Evolutionary conservation across 2,113 vertebrate species (phyloP).

Genomic region (Pagrus major): DNA sequence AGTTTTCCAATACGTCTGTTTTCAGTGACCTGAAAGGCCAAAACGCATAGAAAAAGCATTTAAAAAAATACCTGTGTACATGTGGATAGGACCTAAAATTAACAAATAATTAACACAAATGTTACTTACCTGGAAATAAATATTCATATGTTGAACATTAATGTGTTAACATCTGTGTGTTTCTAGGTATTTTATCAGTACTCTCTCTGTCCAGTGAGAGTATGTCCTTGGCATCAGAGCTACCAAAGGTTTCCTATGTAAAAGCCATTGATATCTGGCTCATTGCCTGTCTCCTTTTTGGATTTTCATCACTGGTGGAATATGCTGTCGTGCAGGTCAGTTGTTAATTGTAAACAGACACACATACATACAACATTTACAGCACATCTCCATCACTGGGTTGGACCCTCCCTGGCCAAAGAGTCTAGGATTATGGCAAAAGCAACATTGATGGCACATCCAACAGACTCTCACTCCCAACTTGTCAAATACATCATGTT

Average conservation of each 20-base stretch:
- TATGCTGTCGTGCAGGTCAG: constrained; percentile 94
- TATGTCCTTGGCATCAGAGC: constrained; percentile 92
- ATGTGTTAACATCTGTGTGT: constrained; percentile 28
- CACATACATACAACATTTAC: background rate
- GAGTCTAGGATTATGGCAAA: background rate
- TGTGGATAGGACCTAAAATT: too few relatives aligned
- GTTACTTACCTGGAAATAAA: background rate
- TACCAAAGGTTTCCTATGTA: constrained; percentile 97
- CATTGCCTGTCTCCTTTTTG: constrained; percentile 95
- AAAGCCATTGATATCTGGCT: constrained; percentile 98
- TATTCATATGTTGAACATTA: background rate
- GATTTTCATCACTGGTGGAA: constrained; percentile 95
- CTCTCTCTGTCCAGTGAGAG: constrained; percentile 97
- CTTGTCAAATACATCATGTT: too few relatives aligned
- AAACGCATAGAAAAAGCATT: too few relatives aligned
- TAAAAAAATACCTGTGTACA: too few relatives aligned
- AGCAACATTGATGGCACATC: background rate
- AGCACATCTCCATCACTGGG: background rate
- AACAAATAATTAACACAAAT: constrained; percentile 2
- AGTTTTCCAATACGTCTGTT: too few relatives aligned
- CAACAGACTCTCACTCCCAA: too few relatives aligned
- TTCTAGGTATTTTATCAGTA: constrained; percentile 94
- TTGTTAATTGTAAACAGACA: constrained; percentile 8
- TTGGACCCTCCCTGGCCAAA: background rate
- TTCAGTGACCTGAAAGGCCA: too few relatives aligned